Base-by-base conservation (phyloP, 1,140 invertebrate species). In the Stegodyphus mimosarum region DNA sequence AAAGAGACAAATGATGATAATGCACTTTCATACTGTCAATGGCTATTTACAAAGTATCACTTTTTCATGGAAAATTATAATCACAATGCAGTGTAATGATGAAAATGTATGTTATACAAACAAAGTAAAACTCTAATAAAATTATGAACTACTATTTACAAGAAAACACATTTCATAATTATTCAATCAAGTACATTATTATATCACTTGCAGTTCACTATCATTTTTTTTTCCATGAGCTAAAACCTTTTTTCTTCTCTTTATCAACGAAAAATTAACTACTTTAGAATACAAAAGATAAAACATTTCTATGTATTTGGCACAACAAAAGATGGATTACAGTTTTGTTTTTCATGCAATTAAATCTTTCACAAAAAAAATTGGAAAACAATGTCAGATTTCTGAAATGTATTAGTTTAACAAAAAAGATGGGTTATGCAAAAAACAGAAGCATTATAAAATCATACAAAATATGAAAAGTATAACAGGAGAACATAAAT, bases 11-110 rank as follows among this genome's bases (percentile, higher is more conserved):
- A 50, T 13, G 53, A 60, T 72, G 69, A 67, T 74, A 83, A 83
- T 66, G 80, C 81, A 84, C 73, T 76, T 75, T 60, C 52, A 75
- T 66, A 60, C 51, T 7, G n/a, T 52, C 60, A 55, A 72, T 84
- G 51, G 53, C 48, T 84, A 84, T 84, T 64, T 84, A 84, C 81
- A 84, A 55, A 75, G n/a, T 84, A 84, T 84, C 81, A 84, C 81
- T 70, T 70, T 76, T 55, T 75, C 17, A 33, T 55, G n/a, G 13
- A n/a, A 75, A 72, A 74, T 33, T 11, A 83, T 74, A 17, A 81
- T 72, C 78, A 81, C 53, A 60, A 60, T 60, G 5, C 5, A 60
- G 15, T 60, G 0, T 60, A 10, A 60, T 15, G 15, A 60, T 10
- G 15, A 60, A 60, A 10, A 60, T 60, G 9, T 10, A 60, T 60